Percentiles rank a stretch among this genome's conserved stretches.
These are phyloP conservation scores for Morelia viridis DNA, from an alignment of 2,797 vertebrate species.

Conservation along the genomic window DNA sequence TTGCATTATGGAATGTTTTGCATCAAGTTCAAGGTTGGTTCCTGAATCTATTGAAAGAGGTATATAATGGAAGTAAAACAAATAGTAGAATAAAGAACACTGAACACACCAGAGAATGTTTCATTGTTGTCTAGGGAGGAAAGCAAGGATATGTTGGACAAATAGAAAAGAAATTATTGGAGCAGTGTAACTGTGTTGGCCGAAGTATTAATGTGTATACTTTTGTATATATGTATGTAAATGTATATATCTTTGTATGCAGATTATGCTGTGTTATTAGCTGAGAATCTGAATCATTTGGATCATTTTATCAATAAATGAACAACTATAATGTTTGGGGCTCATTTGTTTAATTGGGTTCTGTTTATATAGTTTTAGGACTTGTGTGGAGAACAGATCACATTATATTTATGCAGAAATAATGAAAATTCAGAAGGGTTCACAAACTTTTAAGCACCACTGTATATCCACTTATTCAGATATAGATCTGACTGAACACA, in stretches of 20 bases:
- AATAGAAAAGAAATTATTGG: neutral
- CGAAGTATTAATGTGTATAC: neutral
- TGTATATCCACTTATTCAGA: neutral
- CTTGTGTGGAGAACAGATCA: neutral
- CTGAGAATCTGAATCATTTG: neutral
- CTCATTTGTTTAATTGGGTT: neutral
- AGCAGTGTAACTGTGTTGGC: neutral
- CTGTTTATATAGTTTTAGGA: neutral
- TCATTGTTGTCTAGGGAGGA: neutral
- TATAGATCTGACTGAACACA: neutral
- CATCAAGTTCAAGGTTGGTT: neutral
- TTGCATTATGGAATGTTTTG: neutral
- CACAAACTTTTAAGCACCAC: neutral
- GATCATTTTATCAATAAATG: neutral
- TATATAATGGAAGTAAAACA: neutral
- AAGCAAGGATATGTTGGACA: neutral
- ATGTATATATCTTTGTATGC: too few species aligned
- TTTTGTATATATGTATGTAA: too few species aligned
- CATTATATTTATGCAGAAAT: neutral
- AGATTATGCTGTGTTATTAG: too few species aligned
- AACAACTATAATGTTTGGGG: neutral
- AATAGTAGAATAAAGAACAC: neutral
- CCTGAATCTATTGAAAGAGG: neutral
- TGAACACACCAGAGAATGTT: neutral
- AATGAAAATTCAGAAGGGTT: neutral